Conservation (phyloP, 2,113 vertebrate species). For the Mustela nigripes region DNA sequence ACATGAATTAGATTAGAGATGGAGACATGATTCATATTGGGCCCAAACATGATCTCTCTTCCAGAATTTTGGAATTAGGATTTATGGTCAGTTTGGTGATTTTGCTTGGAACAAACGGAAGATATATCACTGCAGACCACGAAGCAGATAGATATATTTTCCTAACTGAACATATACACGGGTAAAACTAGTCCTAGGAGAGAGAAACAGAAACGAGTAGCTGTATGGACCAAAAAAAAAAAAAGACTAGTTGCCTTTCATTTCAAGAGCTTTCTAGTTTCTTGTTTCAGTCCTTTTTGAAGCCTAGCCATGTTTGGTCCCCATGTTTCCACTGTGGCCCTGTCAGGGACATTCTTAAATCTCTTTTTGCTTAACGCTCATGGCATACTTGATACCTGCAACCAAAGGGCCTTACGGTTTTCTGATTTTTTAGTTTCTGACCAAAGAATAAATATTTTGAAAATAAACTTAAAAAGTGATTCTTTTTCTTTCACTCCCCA, state of each 20-base stretch:
- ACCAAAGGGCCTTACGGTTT: neutral
- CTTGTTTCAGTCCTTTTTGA: neutral
- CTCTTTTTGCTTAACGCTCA: neutral
- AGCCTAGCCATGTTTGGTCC: neutral
- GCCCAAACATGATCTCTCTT: neutral
- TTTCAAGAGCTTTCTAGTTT: neutral
- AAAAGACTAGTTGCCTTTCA: neutral
- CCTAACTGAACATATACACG: neutral
- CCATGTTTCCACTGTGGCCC: neutral
- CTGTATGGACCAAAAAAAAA: neutral
- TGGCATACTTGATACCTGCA: neutral
- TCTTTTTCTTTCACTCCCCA: neutral
- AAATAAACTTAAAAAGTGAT: neutral
- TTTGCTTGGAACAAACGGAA: neutral
- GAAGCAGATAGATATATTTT: neutral
- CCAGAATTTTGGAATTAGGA: neutral
- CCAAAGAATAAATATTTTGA: neutral
- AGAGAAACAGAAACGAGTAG: neutral
- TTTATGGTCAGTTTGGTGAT: neutral
- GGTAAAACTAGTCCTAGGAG: neutral
- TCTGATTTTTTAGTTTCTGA: conserved; percentile 5
- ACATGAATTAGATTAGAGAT: neutral
- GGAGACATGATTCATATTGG: neutral
- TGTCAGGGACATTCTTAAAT: neutral
- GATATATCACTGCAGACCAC: neutral